phyloP scores from a whole-genome alignment of 2,888 invertebrate genomes.

The Macropis europaea region DNA sequence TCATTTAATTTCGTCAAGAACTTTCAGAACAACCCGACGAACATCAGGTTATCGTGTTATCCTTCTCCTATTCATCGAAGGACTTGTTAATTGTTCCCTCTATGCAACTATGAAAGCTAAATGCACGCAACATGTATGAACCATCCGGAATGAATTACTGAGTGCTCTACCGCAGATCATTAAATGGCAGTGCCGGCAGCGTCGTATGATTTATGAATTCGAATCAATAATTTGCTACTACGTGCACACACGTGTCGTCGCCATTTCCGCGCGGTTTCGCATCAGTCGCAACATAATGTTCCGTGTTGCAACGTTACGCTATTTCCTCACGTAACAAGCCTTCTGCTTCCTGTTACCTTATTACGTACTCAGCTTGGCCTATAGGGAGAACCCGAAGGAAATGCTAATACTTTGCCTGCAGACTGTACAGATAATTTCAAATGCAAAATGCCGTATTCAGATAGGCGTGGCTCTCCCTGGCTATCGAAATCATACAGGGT shows the following conservation, averaged over 20 bases:
- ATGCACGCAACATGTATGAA: not conserved
- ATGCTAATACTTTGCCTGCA: too few species aligned
- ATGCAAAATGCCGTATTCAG: too few species aligned
- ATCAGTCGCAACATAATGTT: not conserved
- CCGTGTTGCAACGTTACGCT: not conserved
- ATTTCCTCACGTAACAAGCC: not conserved
- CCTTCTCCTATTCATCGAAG: too few species aligned
- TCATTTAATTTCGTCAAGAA: too few species aligned
- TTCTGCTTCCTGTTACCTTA: not conserved
- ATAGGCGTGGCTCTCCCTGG: too few species aligned
- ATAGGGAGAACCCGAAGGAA: too few species aligned
- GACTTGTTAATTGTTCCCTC: too few species aligned
- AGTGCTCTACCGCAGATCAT: not conserved
- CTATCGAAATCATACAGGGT: too few species aligned
- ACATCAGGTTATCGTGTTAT: too few species aligned
- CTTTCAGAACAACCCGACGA: too few species aligned
- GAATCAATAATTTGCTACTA: conserved; percentile 1
- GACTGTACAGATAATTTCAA: too few species aligned
- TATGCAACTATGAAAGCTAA: too few species aligned
- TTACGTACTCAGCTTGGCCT: not conserved
- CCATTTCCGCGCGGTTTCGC: not conserved
- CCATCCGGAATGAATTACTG: not conserved
- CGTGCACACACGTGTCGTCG: not conserved
- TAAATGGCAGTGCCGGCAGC: not conserved
- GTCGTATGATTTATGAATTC: conserved; percentile 10